Conservation (phyloP, 2,113 vertebrate genomes). For the Fulica atra region DNA sequence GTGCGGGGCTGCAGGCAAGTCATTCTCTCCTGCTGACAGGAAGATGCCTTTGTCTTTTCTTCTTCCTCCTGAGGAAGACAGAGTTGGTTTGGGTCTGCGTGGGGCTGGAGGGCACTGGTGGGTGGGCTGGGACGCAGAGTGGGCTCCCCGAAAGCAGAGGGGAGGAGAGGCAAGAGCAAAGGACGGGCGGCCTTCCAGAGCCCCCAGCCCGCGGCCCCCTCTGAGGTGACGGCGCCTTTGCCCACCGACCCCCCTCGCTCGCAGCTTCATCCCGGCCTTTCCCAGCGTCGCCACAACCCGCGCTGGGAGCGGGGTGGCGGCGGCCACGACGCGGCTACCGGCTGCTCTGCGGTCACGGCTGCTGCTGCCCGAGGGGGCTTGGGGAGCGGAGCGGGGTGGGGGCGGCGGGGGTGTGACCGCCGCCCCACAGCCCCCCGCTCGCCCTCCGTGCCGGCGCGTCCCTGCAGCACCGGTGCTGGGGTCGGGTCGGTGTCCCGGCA, state of each 20-base stretch:
- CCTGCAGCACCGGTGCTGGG: too few relatives aligned
- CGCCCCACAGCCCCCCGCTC: too few relatives aligned
- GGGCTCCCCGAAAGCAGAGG: background rate
- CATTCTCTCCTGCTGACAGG: background rate
- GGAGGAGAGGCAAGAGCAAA: background rate
- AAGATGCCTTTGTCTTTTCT: background rate
- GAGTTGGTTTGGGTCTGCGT: too few relatives aligned
- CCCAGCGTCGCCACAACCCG: constrained; percentile 68
- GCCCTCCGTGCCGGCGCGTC: too few relatives aligned
- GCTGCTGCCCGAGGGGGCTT: too few relatives aligned
- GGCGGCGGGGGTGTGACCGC: too few relatives aligned
- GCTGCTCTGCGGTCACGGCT: constrained; percentile 83
- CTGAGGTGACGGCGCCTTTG: rapidly evolving
- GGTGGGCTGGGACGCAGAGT: background rate
- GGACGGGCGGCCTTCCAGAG: background rate
- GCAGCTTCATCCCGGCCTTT: background rate
- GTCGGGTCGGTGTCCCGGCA: too few relatives aligned
- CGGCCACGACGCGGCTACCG: constrained; percentile 83
- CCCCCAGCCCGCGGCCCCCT: background rate
- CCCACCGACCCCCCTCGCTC: background rate
- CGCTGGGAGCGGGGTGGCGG: constrained; percentile 84
- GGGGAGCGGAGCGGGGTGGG: too few relatives aligned
- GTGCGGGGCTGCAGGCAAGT: background rate
- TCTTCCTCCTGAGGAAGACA: background rate
- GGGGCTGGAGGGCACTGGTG: background rate